Conservation (phyloP, 2,113 vertebrate species). For the Pithys albifrons region DNA sequence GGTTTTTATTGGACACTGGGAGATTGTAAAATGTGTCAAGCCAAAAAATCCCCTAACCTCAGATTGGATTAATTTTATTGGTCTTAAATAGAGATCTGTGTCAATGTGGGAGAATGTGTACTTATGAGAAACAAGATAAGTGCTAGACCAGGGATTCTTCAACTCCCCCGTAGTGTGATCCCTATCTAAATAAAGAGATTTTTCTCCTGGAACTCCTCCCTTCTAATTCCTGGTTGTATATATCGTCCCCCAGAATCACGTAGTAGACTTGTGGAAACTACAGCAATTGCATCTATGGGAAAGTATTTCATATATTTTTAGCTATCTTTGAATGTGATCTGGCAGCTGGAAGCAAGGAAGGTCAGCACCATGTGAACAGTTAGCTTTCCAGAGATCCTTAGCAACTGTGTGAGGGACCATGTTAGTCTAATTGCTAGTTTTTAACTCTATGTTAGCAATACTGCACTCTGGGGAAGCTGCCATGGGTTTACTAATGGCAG, state of each 20-base stretch:
- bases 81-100: slow-evolving; percentile 37
- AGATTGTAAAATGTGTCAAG: slow-evolving; percentile 52
- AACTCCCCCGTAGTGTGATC: not conserved
- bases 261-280: slow-evolving; percentile 56
- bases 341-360: slow-evolving; percentile 51
- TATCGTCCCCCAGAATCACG: slow-evolving; percentile 1
- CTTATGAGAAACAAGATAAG: slow-evolving; percentile 33
- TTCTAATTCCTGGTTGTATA: slow-evolving; percentile 48
- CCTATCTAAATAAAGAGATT: slow-evolving; percentile 54
- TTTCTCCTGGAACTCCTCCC: slow-evolving; percentile 41
- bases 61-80: slow-evolving; percentile 52
- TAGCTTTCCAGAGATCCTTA: slow-evolving; percentile 15
- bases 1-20: slow-evolving; percentile 34
- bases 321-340: slow-evolving; percentile 60
- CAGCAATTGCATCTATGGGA: slow-evolving; percentile 66
- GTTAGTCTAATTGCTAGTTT: not conserved
- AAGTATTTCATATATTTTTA: slow-evolving; percentile 72
- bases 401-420: slow-evolving; percentile 1
- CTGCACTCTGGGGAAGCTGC: not conserved
- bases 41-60: slow-evolving; percentile 48
- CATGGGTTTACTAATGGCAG: not conserved
- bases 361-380: slow-evolving; percentile 31
- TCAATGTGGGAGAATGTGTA: slow-evolving; percentile 39
- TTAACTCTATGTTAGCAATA: not conserved
- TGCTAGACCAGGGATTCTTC: slow-evolving; percentile 37